These are phyloP conservation scores for Penelope pileata DNA, from an alignment of 2,113 vertebrate species.

Conservation along the genomic window DNA sequence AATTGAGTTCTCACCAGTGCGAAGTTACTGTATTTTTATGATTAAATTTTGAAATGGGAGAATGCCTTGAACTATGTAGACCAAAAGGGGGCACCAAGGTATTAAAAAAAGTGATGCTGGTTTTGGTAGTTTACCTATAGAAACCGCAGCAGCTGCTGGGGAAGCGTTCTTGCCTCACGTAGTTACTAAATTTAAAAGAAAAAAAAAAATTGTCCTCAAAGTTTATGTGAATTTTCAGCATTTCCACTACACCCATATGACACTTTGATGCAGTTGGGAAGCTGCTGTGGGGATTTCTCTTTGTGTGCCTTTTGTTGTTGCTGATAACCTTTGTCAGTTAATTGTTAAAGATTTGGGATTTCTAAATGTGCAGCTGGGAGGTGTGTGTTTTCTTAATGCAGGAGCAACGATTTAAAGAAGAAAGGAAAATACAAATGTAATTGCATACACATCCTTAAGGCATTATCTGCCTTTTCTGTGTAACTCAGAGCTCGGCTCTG, in stretches of 20 bases:
- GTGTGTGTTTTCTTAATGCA: neutral
- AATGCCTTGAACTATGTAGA: constrained; percentile 71
- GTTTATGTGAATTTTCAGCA: neutral
- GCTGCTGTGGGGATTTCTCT: neutral
- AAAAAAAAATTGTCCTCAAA: neutral
- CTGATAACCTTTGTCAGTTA: neutral
- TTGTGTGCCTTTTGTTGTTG: neutral
- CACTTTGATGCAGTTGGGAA: neutral
- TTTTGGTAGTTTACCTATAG: constrained; percentile 30
- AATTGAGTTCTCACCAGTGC: constrained; percentile 67
- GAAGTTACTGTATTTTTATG: constrained; percentile 70
- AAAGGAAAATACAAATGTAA: neutral
- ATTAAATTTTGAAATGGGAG: constrained; percentile 35
- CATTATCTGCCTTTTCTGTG: neutral
- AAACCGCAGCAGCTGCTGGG: neutral
- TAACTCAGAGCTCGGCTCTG: neutral
- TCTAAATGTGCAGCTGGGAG: neutral
- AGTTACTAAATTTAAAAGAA: neutral
- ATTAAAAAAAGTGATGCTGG: constrained; percentile 59
- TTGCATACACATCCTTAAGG: neutral
- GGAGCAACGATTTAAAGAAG: neutral
- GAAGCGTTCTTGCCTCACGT: neutral
- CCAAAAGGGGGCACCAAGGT: constrained; percentile 84
- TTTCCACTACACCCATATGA: neutral
- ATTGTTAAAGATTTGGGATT: neutral